These are phyloP conservation scores for Prosapia bicincta DNA, from an alignment of 2,888 invertebrate genomes.

Conservation along the genomic window DNA sequence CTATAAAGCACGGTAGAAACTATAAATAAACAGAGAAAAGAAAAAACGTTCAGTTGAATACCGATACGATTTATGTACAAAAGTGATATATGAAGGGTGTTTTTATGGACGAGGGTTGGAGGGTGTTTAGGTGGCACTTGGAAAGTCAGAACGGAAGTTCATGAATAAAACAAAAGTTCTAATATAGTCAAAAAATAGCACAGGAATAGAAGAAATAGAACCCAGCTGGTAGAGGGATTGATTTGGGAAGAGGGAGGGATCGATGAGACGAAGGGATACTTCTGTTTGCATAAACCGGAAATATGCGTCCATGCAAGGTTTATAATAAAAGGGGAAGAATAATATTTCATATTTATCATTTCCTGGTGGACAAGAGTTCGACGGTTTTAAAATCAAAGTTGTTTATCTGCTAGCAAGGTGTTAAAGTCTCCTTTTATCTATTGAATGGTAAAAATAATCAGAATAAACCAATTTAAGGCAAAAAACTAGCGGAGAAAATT, in stretches of 20 bases:
- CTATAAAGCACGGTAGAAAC: too few relatives aligned
- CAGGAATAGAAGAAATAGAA: conserved; percentile 6
- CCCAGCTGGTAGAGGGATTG: not conserved
- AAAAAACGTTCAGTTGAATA: conserved; percentile 16
- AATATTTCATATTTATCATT: not conserved
- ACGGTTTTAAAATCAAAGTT: too few relatives aligned
- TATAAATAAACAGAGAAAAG: too few relatives aligned
- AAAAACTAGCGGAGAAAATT: too few relatives aligned
- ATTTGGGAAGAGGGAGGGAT: not conserved
- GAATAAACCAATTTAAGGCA: too few relatives aligned
- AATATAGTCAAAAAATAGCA: conserved; percentile 26
- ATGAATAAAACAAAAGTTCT: conserved; percentile 32
- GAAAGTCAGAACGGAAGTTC: conserved; percentile 12
- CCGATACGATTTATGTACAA: conserved; percentile 21
- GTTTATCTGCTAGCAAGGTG: too few relatives aligned
- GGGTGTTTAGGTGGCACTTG: conserved; percentile 5
- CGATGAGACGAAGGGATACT: not conserved
- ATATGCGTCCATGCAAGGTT: not conserved
- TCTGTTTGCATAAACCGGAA: not conserved
- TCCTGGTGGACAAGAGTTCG: too few relatives aligned
- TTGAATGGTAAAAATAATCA: too few relatives aligned
- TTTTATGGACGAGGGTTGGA: not conserved
- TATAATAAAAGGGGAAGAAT: not conserved
- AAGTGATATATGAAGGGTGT: conserved; percentile 3
- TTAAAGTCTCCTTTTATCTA: too few relatives aligned